Evolutionary conservation across 2,113 vertebrate species (phyloP).

Genomic region (Pseudolaguvia tuberculata): DNA sequence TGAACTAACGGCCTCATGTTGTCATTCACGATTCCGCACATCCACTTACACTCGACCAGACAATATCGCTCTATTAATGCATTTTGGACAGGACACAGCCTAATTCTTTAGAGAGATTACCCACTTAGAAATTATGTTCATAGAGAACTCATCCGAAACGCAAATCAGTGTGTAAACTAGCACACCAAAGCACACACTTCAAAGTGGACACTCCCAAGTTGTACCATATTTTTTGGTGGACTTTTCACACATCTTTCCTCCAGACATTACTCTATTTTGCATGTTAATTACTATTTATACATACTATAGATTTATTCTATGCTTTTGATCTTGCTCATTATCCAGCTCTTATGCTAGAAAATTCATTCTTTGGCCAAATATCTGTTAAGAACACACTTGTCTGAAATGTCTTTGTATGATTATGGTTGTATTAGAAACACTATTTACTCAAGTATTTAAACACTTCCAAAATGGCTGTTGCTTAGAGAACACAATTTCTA

Average conservation of each 20-base stretch:
- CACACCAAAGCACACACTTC: slow-evolving; percentile 42
- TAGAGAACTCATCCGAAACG: slow-evolving; percentile 1
- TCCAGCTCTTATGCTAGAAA: no score
- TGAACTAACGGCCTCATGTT: background rate
- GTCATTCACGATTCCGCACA: slow-evolving; percentile 3
- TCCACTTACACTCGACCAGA: background rate
- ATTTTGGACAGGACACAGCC: background rate
- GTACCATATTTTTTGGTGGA: background rate
- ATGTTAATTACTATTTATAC: no score
- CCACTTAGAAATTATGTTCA: background rate
- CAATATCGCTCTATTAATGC: background rate
- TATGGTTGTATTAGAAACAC: no score
- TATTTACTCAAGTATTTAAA: no score
- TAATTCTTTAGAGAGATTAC: background rate
- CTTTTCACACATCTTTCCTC: background rate
- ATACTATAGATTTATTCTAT: no score
- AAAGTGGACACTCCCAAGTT: background rate
- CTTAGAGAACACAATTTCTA: no score
- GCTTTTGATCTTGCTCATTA: no score
- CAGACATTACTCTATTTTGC: background rate
- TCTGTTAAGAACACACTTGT: no score
- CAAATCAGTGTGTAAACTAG: slow-evolving; percentile 31
- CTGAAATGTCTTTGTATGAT: no score
- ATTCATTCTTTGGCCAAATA: no score
- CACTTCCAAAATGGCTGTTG: no score